Evolutionary conservation across 2,797 vertebrate species (phyloP).

Genomic region (Myripristis jacobus): DNA sequence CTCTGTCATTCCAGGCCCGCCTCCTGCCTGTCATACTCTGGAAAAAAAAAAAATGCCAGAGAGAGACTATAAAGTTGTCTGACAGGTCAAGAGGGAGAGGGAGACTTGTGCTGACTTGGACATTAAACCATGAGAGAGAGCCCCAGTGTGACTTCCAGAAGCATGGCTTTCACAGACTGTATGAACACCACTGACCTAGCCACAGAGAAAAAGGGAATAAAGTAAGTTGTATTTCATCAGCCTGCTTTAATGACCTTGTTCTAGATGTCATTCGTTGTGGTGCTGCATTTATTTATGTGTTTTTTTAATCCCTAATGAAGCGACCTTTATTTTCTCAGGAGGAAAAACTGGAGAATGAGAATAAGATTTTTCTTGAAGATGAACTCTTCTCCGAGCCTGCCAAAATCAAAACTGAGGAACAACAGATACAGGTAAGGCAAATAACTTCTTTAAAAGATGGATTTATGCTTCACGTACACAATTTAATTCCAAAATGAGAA

Average conservation of each 20-base stretch:
- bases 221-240: slow-evolving; percentile 59
- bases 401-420: slow-evolving; percentile 24
- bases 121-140: slow-evolving; percentile 66
- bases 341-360: slow-evolving; percentile 78
- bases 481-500: background rate
- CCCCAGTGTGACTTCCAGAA: slow-evolving; percentile 17
- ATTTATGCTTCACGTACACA: background rate
- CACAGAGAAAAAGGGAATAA: slow-evolving; percentile 56
- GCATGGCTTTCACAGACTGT: slow-evolving; percentile 59
- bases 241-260: background rate
- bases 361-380: slow-evolving; percentile 71
- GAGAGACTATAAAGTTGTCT: slow-evolving; percentile 72
- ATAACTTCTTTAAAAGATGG: background rate
- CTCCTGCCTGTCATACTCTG: background rate
- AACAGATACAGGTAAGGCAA: slow-evolving; percentile 69
- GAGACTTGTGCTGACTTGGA: slow-evolving; percentile 25
- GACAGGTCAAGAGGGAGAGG: slow-evolving; percentile 57
- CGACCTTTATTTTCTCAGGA: slow-evolving; percentile 69
- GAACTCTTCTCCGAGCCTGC: slow-evolving; percentile 46
- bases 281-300: background rate
- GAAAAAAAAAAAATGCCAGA: background rate
- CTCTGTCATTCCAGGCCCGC: slow-evolving; percentile 35
- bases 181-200: slow-evolving; percentile 47
- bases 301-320: too few relatives aligned
- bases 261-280: background rate